Base-by-base conservation (phyloP, 1,140 invertebrate species). In the Aricia agestis region DNA sequence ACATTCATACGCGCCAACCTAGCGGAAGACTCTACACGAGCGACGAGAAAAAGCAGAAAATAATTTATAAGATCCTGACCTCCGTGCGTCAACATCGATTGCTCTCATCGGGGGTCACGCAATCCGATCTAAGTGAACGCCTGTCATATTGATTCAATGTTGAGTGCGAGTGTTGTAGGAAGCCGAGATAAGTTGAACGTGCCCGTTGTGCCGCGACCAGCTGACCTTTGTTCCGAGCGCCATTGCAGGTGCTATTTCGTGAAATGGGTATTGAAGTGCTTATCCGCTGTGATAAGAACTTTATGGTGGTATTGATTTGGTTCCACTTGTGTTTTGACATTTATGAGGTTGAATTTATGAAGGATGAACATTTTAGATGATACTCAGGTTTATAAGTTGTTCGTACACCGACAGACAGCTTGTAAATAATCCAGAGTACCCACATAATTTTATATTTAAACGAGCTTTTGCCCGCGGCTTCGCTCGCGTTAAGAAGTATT, bases 91-190 rank as follows among this genome's bases (percentile, higher is more conserved):
- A 52, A 67, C 25, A 65, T 73, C 69, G 67, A 73, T 73, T 71
- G 72, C 70, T 73, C 70, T 73, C 72, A 76, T 73, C 73, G 68
- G 66, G 66, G 66, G 74, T 78, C 76, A 81, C 75, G 76, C 80
- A 82, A 83, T 84, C 81, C 72, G 76, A 76, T 77, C 76, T 78
- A 75, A 82, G 79, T 75, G 77, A 77, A 75, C 78, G 77, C 79
- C 79, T 78, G 78, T 84, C 81, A 84, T 83, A 84, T 89, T 85
- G 84, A 85, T 81, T 84, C 78, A 83, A 77, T 76, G 77, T 76
- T 74, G 74, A 71, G 76, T 78, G 77, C 67, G 77, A 82, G 79
- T 83, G 82, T 89, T 84, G 82, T 83, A 78, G 76, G 80, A 76
- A 81, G 79, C 72, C 81, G 74, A 81, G 83, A 87, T 87, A 87